These are phyloP conservation scores for Gobio gobio DNA, from an alignment of 2,113 vertebrate genomes.

Conservation along the genomic window DNA sequence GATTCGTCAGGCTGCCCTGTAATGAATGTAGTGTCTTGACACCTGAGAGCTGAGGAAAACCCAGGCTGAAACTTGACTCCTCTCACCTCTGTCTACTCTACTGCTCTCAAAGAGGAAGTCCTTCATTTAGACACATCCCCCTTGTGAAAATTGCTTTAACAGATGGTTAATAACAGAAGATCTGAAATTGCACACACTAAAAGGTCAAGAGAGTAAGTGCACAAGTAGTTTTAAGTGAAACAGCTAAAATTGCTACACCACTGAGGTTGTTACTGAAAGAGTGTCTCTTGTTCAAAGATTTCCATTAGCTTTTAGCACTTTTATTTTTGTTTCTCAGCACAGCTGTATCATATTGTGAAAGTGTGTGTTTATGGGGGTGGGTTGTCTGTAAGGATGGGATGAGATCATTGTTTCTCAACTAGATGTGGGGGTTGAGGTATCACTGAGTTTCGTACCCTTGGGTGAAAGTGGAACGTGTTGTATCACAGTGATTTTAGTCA, in stretches of 20 bases:
- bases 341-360: neutral
- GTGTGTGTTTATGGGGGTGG: neutral
- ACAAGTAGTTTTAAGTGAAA: neutral
- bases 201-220: neutral
- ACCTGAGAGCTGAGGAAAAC: slow-evolving; percentile 16
- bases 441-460: neutral
- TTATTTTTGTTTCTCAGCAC: neutral
- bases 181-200: neutral
- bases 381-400: neutral
- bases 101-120: neutral
- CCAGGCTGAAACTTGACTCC: slow-evolving; percentile 16
- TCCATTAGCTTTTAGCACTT: neutral
- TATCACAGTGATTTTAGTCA: neutral
- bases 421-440: neutral
- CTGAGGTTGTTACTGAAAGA: neutral
- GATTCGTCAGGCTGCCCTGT: slow-evolving; percentile 35
- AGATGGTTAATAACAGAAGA: neutral
- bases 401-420: slow-evolving; percentile 1
- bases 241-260: neutral
- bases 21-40: slow-evolving; percentile 14
- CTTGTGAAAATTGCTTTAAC: neutral
- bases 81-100: slow-evolving; percentile 25
- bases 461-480: neutral
- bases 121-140: neutral
- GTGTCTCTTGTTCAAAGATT: neutral